phyloP scores from a whole-genome alignment of 53 echinoderm and acorn worm genomes.

The Echinometra lucunter region DNA sequence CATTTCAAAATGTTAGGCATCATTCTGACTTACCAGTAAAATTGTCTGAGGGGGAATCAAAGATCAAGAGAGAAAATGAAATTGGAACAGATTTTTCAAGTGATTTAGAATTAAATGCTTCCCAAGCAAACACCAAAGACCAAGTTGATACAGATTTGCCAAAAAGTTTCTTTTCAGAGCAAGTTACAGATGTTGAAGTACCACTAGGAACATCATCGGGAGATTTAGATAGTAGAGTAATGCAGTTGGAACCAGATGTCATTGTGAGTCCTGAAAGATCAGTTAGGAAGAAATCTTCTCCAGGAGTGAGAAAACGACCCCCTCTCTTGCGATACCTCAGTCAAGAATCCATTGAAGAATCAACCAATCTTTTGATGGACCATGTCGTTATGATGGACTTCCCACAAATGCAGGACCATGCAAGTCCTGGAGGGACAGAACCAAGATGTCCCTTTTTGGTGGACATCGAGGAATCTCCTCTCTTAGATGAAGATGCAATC shows the following conservation, averaged over 20 bases:
- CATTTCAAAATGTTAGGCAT: not conserved
- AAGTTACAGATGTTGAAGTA: not conserved
- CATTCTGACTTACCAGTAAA: not conserved
- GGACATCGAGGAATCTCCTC: conserved; percentile 49
- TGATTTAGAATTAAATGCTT: not conserved
- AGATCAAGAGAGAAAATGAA: not conserved
- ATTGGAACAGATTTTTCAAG: not conserved
- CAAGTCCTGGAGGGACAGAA: not conserved
- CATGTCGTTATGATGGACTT: conserved; percentile 63
- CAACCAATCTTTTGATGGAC: conserved; percentile 59
- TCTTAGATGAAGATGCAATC: not conserved
- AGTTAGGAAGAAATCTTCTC: conserved; percentile 27
- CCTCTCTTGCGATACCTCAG: conserved; percentile 50
- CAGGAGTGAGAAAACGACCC: conserved; percentile 17
- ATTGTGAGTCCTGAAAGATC: conserved; percentile 1
- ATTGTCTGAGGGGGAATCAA: not conserved
- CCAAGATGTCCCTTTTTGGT: conserved; percentile 23
- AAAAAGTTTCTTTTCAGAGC: not conserved
- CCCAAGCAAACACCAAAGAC: not conserved
- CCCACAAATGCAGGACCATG: not conserved
- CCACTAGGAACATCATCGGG: not conserved
- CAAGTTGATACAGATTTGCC: not conserved
- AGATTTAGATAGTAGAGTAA: not conserved
- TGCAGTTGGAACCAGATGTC: not conserved
- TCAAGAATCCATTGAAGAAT: conserved; percentile 63